Base-by-base conservation (phyloP, 2,888 invertebrate genomes). In the Hydraecia micacea region DNA sequence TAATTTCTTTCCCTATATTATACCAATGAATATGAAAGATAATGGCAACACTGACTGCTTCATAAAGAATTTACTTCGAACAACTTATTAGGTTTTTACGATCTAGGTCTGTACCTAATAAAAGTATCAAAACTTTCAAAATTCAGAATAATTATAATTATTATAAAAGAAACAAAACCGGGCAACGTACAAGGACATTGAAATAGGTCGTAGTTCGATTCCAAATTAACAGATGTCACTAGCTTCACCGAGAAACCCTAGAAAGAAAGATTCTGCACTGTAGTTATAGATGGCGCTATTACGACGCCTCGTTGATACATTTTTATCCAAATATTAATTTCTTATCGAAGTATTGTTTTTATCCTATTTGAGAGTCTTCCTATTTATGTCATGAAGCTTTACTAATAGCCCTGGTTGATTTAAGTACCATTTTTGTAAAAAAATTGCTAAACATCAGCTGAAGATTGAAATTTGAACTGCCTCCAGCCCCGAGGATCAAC, bases 41-140 rank as follows among this genome's bases (percentile, higher is more conserved):
- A 42, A 32, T 77, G 66, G 75, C 66, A 77, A 77, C 75, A 77
- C 58, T 58, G 25, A 8, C 21, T 39, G 18, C 13, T n/a, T 65
- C 11, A 0, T 42, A 49, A n/a, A 49, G 7, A 46, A n/a, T 67
- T n/a, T 15, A 36, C 58, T 55, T 58, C 6, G 25, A 13, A 28
- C 6, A 32, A 32, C 7, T 13, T 11, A 39, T 9, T 7, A 32
- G 1, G 21, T 9, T 42, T 39, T 36, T 28, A 13, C 21, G 21
- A n/a, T 1, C 3, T 25, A 65, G 8, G 8, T n/a, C n/a, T n/a
- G n/a, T n/a, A n/a, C 9, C 8, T 36, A 36, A 36, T 36, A 36
- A 36, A 36, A 39, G 39, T 39, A 39, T 39, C 25, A n/a, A 42
- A 49, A 32, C 15, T 68, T 42, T 25, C 9, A 32, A 74, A n/a